Conservation (phyloP, 2,113 vertebrate genomes). For the Anarhynchus alexandrinus region DNA sequence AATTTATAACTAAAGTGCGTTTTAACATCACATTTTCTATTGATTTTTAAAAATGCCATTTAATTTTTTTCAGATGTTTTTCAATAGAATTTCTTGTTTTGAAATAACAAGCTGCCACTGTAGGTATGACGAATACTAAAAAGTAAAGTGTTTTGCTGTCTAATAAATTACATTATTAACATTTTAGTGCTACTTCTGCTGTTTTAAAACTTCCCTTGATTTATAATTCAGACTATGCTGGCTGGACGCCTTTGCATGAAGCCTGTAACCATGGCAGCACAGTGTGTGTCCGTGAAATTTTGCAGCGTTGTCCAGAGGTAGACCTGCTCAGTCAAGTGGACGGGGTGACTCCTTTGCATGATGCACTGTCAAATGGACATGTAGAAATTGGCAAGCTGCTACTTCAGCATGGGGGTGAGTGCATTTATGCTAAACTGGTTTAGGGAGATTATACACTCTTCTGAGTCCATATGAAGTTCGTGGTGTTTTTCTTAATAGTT, state of each 20-base stretch:
- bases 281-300: constrained; percentile 88
- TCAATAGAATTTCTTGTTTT: background rate
- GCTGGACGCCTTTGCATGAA: constrained; percentile 97
- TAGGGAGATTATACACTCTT: constrained; percentile 51
- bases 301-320: constrained; percentile 85
- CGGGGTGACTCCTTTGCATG: constrained; percentile 92
- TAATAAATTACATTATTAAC: constrained; percentile 13
- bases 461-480: background rate
- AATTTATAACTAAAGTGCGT: background rate
- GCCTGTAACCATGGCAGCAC: constrained; percentile 95
- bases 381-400: constrained; percentile 90
- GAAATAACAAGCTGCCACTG: background rate
- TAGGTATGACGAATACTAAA: background rate
- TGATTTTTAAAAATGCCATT: background rate
- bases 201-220: constrained; percentile 79
- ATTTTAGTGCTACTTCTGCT: constrained; percentile 56
- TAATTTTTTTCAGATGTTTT: background rate
- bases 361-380: constrained; percentile 88
- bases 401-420: constrained; percentile 86
- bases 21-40: background rate
- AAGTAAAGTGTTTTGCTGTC: background rate
- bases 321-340: constrained; percentile 87
- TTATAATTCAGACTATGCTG: constrained; percentile 90
- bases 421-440: constrained; percentile 55
- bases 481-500: constrained; percentile 11